Base-by-base conservation (phyloP, 2,113 vertebrate genomes). In the Chionodraco myersi region DNA sequence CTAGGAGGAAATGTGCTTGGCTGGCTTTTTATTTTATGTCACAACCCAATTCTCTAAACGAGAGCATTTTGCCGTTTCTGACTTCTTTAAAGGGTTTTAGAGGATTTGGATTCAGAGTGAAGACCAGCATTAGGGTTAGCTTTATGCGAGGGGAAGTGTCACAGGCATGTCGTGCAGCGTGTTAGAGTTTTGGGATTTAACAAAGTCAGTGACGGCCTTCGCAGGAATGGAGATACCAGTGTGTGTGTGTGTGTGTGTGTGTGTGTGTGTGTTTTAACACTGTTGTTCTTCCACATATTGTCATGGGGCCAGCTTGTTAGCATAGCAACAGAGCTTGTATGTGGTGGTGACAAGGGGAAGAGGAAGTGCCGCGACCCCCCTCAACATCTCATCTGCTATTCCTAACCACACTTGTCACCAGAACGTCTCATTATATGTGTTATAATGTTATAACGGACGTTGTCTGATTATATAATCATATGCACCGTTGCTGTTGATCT, bases 71-170 rank as follows among this genome's bases (percentile, higher is more conserved):
- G 54, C 65, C 36, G 7, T 41, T 60, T 21, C 14, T 56, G 75
- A 77, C n/a, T 56, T 60, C 58, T 80, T 86, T 73, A 52, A 78
- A 57, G 53, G 49, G 36, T 47, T 86, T 90, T 72, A 56, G 49
- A 69, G 79, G 86, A 84, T 88, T 84, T 77, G 65, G 66, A 75
- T 78, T 75, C 67, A 69, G 70, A 84, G 69, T 10, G 45, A 74
- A 77, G 30, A 74, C 2, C 70, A 61, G 71, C 76, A 61, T 75
- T 56, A 45, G 77, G 84, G 82, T 85, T 84, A 87, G 71, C 57
- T 72, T 57, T n/a, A 64, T 62, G 52, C 86, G 21, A 6, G 75
- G 47, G 54, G 34, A 79, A 69, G 68, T 70, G 78, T 26, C 62
- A 5, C 16, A 1, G 59, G 44, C 45, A 1, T 23, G 49, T 60